Conservation (phyloP, 2,113 vertebrate genomes). For the Anseranas semipalmata region DNA sequence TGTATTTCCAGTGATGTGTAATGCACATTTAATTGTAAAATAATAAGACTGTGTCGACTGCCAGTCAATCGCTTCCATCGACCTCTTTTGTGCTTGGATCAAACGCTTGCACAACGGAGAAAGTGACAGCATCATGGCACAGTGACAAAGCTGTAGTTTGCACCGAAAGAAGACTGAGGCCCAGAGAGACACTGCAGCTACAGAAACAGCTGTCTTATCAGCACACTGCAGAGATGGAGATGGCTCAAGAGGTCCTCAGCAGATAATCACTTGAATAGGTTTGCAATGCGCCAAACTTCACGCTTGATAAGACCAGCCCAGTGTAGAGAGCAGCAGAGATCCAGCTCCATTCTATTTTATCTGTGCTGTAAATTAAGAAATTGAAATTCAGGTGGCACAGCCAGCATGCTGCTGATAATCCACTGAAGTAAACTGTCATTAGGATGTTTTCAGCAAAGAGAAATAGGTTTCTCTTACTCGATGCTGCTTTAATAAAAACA, state of each 20-base stretch:
- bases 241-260: conserved; percentile 81
- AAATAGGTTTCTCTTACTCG: conserved; percentile 44
- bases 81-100: conserved; percentile 70
- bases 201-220: conserved; percentile 85
- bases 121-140: conserved; percentile 69
- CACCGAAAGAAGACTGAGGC: conserved; percentile 65
- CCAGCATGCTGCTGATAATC: conserved; percentile 67
- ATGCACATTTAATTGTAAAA: conserved; percentile 68
- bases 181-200: conserved; percentile 74
- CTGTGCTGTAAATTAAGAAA: conserved; percentile 79
- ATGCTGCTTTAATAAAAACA: conserved; percentile 8
- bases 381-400: conserved; percentile 79
- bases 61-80: conserved; percentile 60
- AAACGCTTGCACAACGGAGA: conserved; percentile 70
- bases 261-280: conserved; percentile 84
- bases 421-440: conserved; percentile 71
- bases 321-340: conserved; percentile 69
- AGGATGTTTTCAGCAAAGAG: conserved; percentile 42
- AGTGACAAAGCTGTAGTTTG: conserved; percentile 79
- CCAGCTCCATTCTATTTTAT: conserved; percentile 72
- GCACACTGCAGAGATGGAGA: conserved; percentile 81
- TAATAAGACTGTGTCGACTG: conserved; percentile 51
- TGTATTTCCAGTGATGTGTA: conserved; percentile 62
- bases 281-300: conserved; percentile 81
- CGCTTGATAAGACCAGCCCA: conserved; percentile 76